These are phyloP conservation scores for Tympanuchus pallidicinctus DNA, from an alignment of 2,113 vertebrate genomes.

Conservation along the genomic window DNA sequence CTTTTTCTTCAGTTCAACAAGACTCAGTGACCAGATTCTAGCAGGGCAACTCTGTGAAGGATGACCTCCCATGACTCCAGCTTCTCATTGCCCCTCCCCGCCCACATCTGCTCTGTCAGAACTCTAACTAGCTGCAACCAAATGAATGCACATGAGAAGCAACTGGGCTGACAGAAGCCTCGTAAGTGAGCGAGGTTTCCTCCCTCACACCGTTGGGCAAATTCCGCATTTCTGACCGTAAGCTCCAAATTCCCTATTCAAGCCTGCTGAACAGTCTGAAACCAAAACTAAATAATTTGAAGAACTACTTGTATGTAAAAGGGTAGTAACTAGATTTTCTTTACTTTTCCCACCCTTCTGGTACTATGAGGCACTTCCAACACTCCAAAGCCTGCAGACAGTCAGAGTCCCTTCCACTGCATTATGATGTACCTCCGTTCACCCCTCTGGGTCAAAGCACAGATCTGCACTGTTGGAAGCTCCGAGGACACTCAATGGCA, in stretches of 20 bases:
- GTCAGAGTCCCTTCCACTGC: background rate
- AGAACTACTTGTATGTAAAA: background rate
- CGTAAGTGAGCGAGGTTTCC: background rate
- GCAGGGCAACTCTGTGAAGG: background rate
- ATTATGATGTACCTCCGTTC: accelerated
- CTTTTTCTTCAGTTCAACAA: background rate
- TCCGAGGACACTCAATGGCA: background rate
- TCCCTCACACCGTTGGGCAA: background rate
- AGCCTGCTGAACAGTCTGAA: background rate
- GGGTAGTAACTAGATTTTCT: background rate
- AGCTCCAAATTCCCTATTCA: background rate
- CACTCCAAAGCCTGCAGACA: background rate
- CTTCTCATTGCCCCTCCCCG: background rate
- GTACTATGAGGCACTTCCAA: background rate
- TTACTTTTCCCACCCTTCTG: background rate
- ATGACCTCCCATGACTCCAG: background rate
- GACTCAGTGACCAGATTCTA: background rate
- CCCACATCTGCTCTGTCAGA: background rate
- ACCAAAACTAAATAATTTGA: background rate
- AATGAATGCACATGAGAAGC: accelerated
- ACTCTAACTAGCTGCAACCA: background rate
- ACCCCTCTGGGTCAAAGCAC: background rate
- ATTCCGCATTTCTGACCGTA: background rate
- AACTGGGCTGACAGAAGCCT: background rate
- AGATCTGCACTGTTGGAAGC: background rate